Base-by-base conservation (phyloP, 2,797 vertebrate species). In the Liparis tanakae region DNA sequence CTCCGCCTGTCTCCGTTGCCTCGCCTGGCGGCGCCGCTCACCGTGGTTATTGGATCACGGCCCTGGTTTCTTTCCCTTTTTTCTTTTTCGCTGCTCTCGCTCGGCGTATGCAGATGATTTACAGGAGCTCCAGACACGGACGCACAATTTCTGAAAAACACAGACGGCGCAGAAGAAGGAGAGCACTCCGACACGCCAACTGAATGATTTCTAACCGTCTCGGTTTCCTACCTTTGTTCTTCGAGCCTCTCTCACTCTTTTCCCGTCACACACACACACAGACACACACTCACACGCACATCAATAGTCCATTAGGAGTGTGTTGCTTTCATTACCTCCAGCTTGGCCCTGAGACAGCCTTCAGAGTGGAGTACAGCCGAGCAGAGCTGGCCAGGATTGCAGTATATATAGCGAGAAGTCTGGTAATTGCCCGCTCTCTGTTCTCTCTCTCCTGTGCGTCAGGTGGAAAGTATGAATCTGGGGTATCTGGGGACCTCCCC, bases 251-350 rank as follows among this genome's bases (percentile, higher is more conserved):
- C 64, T 67, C 59, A 10, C 70, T 64, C 76, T 80, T 80, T 80
- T 86, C 66, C 70, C 79, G 76, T 65, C 80, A 22, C 57, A 80
- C 70, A 73, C n/a, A 80, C 51, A 78, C 74, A 64, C 79, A 66
- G 67, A 65, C 87, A 89, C 68, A 83, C 70, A 84, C 20, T 79
- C 36, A 71, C 81, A 72, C 74, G 72, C 79, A 82, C 89, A 91
- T 88, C 88, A 86, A 88, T 84, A 90, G 90, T 82, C 91, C 88
- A 90, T 91, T 92, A 93, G 89, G 88, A 87, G 75, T 85, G 89
- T 89, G 88, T 90, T 92, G 85, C 89, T 91, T 92, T 92, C 88
- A 90, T 92, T 89, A 91, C 91, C 89, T 90, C 78, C 79, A 88
- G 87, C 86, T 86, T 88, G 88, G 83, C 87, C 87, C 87, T 89